Base-by-base conservation (phyloP, 2,888 invertebrate species). In the Hypercompe scribonia region DNA sequence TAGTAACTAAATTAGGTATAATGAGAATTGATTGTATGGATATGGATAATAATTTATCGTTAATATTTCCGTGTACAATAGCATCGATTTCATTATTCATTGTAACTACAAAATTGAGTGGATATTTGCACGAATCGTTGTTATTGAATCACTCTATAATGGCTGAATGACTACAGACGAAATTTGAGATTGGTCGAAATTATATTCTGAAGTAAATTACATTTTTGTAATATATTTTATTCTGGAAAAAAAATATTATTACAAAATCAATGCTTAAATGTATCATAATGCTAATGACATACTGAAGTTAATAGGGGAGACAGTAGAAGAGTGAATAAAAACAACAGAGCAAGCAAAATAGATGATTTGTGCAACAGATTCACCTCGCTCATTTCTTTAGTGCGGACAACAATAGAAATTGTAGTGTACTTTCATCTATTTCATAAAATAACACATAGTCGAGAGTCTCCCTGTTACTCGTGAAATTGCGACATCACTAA, bases 401-500 rank as follows among this genome's bases (percentile, higher is more conserved):
- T 54, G 7, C 10, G 11, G 10, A 58, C 58, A 28, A 61, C 61
- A 61, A 61, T 5, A 31, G 28, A 61, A 61, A 61, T 31, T 18
- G 31, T 61, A 5, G 31, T 1, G 18, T 24, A 63, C 8, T 42
- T 18, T 54, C 33, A 46, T 66, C 24, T 46, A 66, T 46, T 33
- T 46, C 46, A 46, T 21, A 66, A 31, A 66, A 13, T 33, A 21
- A 46, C 24, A 68, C 34, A 21, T 28, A n/a, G n/a, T 67, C 36
- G 50, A 33, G 24, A 64, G 42, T 63, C 61, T 28, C 5, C 50
- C 24, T 33, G n/a, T 28, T 64, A 46, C 42, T 66, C 68, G 39
- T 54, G 28, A 71, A 65, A 66, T 75, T 63, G 33, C 65, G 21
- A 42, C 46, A 68, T 58, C 65, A 24, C 42, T 39, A 63, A 31